phyloP scores from a whole-genome alignment of 2,113 vertebrate species.

The Peucedramus taeniatus region DNA sequence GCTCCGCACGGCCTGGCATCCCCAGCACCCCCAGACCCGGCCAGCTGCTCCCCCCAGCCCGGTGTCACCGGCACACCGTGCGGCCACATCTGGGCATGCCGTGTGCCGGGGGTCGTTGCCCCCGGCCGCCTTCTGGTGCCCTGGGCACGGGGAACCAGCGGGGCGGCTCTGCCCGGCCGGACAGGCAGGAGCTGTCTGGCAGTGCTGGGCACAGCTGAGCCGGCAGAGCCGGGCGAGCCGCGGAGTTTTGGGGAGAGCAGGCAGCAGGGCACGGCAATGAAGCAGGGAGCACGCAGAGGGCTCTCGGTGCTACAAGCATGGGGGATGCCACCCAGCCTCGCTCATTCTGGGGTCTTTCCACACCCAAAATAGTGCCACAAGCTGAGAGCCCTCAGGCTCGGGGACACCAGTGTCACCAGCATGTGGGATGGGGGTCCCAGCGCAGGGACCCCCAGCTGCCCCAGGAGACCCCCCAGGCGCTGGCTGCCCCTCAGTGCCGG shows the following conservation, averaged over 20 bases:
- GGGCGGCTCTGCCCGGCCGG: not conserved
- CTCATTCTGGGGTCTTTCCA: not conserved
- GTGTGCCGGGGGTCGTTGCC: fast-evolving
- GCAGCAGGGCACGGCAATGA: fast-evolving
- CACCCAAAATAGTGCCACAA: not conserved
- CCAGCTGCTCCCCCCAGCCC: not conserved
- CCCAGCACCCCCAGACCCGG: fast-evolving
- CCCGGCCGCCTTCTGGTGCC: fast-evolving
- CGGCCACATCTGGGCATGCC: fast-evolving
- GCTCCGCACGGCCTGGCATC: fast-evolving
- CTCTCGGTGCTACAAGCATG: fast-evolving
- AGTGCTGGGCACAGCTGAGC: not conserved
- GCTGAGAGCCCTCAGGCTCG: not conserved
- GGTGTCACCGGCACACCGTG: fast-evolving
- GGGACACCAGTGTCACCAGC: fast-evolving
- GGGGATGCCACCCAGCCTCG: not conserved
- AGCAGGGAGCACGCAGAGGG: fast-evolving
- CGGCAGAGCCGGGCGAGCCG: not conserved
- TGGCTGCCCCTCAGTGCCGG: not conserved
- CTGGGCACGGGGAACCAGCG: not conserved
- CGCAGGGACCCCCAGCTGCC: not conserved
- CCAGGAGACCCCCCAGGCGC: not conserved
- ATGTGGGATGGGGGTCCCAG: fast-evolving
- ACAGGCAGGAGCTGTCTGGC: constrained; percentile 27
- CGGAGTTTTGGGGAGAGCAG: not conserved